Conservation (phyloP, 2,113 vertebrate genomes). For the Diphyllodes magnificus region DNA sequence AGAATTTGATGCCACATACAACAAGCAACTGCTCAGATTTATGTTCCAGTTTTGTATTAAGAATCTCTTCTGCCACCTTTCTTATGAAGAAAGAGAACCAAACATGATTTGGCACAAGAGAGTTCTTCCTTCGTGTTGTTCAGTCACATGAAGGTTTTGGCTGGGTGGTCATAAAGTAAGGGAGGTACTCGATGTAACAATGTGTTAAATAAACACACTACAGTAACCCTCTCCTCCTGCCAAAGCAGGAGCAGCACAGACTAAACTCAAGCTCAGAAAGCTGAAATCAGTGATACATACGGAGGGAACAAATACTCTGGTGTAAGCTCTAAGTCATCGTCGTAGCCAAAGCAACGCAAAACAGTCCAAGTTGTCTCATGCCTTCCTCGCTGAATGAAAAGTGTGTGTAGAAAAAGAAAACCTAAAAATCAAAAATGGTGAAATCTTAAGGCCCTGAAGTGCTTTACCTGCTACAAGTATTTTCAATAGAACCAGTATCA, state of each 20-base stretch:
- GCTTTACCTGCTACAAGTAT: neutral
- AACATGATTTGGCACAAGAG: neutral
- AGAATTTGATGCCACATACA: neutral
- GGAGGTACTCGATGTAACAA: neutral
- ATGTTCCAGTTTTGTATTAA: neutral
- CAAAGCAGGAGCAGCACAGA: neutral
- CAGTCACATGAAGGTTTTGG: neutral
- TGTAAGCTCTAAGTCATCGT: constrained; percentile 93
- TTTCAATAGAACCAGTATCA: neutral
- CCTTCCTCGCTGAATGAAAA: constrained; percentile 96
- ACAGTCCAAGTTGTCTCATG: constrained; percentile 99
- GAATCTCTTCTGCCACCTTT: neutral
- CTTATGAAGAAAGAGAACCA: neutral
- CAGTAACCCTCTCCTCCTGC: neutral
- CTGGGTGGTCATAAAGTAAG: neutral
- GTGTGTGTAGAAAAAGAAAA: constrained; percentile 96
- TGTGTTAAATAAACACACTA: neutral
- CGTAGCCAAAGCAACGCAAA: constrained; percentile 92
- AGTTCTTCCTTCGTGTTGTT: neutral
- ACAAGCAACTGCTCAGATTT: neutral
- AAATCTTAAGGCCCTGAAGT: neutral
- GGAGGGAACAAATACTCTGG: constrained; percentile 94
- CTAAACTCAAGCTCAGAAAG: neutral
- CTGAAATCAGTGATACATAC: constrained; percentile 70
- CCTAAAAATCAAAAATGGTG: constrained; percentile 74